Percentiles rank a stretch among this genome's conserved stretches.
These are phyloP conservation scores for Peromyscus eremicus DNA, from an alignment of 2,797 vertebrate genomes.

Conservation along the genomic window DNA sequence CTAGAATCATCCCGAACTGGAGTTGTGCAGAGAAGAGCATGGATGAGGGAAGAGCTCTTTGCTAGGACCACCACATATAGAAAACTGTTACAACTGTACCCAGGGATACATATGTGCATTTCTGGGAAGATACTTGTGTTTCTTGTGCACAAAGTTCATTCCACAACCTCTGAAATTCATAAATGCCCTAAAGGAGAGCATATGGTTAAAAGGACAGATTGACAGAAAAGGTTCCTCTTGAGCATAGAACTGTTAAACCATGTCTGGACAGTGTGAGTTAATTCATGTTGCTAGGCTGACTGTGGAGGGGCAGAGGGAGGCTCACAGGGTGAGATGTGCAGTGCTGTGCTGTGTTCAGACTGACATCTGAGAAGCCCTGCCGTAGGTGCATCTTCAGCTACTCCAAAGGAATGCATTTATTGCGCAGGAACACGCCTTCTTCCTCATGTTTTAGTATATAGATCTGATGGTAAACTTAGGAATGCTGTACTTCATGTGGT, in stretches of 20 bases:
- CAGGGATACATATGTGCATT: background rate
- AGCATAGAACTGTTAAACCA: background rate
- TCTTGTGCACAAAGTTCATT: constrained; percentile 35
- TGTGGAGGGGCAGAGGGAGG: background rate
- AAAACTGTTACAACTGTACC: constrained; percentile 16
- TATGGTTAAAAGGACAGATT: constrained; percentile 38
- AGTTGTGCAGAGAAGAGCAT: background rate
- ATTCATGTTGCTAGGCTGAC: constrained; percentile 11
- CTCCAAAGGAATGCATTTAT: background rate
- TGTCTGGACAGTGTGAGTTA: background rate
- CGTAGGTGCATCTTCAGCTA: background rate
- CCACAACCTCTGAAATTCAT: constrained; percentile 29
- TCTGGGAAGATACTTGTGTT: constrained; percentile 44
- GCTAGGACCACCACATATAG: background rate
- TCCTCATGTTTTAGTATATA: constrained; percentile 16
- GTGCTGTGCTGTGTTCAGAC: background rate
- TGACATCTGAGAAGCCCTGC: background rate
- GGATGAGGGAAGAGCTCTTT: background rate
- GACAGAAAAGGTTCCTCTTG: background rate
- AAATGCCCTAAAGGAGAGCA: background rate
- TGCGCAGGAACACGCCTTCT: background rate
- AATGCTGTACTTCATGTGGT: constrained; percentile 33
- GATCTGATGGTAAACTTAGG: constrained; percentile 6
- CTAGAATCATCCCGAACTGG: background rate
- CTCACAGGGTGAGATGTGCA: too few species aligned